Base-by-base conservation (phyloP, 2,888 invertebrate species). In the Mythimna impura region DNA sequence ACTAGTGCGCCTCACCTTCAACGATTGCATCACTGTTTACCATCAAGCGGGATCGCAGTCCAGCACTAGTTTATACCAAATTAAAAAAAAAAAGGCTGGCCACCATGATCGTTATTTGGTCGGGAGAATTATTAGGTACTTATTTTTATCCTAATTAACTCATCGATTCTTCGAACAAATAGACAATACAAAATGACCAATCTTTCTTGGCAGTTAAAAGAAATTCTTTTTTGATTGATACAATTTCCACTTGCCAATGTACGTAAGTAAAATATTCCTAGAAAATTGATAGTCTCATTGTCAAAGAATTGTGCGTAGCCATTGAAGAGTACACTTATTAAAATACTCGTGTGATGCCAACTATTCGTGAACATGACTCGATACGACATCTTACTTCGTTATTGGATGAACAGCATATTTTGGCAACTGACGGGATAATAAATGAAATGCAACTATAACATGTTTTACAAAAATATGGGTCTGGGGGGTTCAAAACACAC, bases 241-340 rank as follows among this genome's bases (percentile, higher is more conserved):
- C 36, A 54, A 22, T 66, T 30, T 40, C 40, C 14, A 61, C 30
- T 71, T 34, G 78, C 78, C 78, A 75, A 78, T 71, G 3, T 36
- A 47, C 20, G 25, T 52, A 20, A 20, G n/a, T 14, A 20, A 36
- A 66, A 36, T 64, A 40, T 76, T 80, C 63, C 22, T 30, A 64
- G 80, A 76, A 76, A 58, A 54, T 25, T 9, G 9, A 58, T 50
- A 64, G 76, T 64, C 52, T 30, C 58, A n/a, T 17, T 58, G 57
- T 43, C 43, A 47, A 10, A 52, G 14, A 57, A 52, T 63, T 73
- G 43, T n/a, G 25, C n/a, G 34, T 10, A 43, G 7, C 14, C 60
- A 72, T 57, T 72, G 73, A 58, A 52, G 43, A 52, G 4, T 17
- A 20, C 0, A 63, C 36, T 64, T 74, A 64, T 80, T 64, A 73